Evolutionary conservation across 2,113 vertebrate species (phyloP), one percentile per base, ranked within the genome.

Genomic region (Otis tarda): DNA sequence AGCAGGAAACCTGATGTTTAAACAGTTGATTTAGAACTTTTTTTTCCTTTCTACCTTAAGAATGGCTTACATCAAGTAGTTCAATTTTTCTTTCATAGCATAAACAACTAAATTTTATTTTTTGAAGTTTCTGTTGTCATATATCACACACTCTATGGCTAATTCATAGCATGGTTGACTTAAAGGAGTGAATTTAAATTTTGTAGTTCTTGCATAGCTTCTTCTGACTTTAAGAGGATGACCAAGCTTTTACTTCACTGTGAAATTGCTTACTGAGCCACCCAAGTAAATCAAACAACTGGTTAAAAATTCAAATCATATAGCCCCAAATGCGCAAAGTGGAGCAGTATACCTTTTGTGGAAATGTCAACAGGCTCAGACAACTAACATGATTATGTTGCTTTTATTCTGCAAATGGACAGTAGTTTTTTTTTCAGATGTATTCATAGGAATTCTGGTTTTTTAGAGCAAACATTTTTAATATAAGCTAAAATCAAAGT

Each of bases 341-440:
- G 11, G 65, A 41, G 33, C 59, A 43, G 21, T 37, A 31, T 90
- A 20, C n/a, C 79, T 85, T 79, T 55, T 76, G n/a, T 47, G 49
- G 22, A 71, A 75, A 2, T 53, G 45, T 7, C 69, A 64, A 5
- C 61, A 68, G 25, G 35, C 57, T 88, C 33, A 56, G 53, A 71
- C 1, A 4, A 45, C 45, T 73, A 45, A 63, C 0, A 0, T 53
- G 31, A 21, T 56, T 60, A 25, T 52, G 14, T 81, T 70, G n/a
- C 25, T 71, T 92, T 89, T 78, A 37, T 27, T 74, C 55, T 70
- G 35, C 12, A 67, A 39, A 28, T 67, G 41, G 64, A 35, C 52
- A 60, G 5, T 56, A 45, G 9, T 30, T 28, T 73, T 28, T 73
- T 25, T 89, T 91, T 53, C 10, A 55, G 27, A 31, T 69, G 60